Conservation (phyloP, 2,797 vertebrate species). For the Enteromius trimaculatus region DNA sequence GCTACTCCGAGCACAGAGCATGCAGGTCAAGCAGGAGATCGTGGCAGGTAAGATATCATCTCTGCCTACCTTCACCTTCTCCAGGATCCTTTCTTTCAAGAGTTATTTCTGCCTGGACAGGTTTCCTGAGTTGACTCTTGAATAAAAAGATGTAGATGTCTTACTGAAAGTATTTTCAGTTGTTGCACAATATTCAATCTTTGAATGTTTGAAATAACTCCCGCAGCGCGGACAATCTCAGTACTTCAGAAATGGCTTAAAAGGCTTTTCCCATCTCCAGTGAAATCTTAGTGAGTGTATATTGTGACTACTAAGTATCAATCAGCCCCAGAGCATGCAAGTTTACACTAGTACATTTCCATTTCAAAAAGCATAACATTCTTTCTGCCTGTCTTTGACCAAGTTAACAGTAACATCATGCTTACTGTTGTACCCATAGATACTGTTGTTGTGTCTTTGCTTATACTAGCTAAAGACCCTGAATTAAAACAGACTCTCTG, state of each 20-base stretch:
- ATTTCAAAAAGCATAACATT: too few species aligned
- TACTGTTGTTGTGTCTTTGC: not conserved
- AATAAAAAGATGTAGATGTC: not conserved
- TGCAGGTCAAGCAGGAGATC: conserved; percentile 87
- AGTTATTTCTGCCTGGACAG: not conserved
- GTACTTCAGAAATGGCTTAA: not conserved
- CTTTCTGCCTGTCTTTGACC: too few species aligned
- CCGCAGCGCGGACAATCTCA: not conserved
- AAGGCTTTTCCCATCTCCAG: not conserved
- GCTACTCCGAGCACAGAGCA: conserved; percentile 84
- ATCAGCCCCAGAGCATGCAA: not conserved
- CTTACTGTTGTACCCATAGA: too few species aligned
- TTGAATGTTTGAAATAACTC: too few species aligned
- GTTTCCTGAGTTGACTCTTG: not conserved
- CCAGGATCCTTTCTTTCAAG: not conserved
- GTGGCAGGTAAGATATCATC: conserved; percentile 81
- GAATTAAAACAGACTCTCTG: not conserved
- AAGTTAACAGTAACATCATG: too few species aligned
- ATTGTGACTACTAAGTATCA: not conserved
- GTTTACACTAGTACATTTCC: too few species aligned
- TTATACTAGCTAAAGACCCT: not conserved
- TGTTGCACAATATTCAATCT: not conserved
- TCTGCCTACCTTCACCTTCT: not conserved
- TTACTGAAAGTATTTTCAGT: not conserved
- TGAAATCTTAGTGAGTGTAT: not conserved